Base-by-base conservation (phyloP, 2,888 invertebrate genomes). In the Drosophila melanosoma region DNA sequence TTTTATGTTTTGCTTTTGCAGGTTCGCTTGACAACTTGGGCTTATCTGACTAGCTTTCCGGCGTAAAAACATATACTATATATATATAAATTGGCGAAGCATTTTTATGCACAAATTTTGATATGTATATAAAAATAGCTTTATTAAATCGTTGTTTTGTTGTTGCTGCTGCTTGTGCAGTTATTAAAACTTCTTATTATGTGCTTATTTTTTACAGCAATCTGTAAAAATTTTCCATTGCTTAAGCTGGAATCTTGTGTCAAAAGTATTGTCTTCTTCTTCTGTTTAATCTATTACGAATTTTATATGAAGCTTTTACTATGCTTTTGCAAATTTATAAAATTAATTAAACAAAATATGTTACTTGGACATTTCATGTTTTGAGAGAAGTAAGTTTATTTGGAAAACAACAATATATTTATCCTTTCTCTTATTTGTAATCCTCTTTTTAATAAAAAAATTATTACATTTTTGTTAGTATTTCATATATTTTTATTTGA, bases 401-500 rank as follows among this genome's bases (percentile, higher is more conserved):
- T 45, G 40, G 33, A 17, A 20, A 56, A 11, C 56, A 49, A 56
- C 12, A 49, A 54, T 48, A 51, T 51, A 38, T 10, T 65, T 40
- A 3, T 11, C 5, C 6, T 23, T 23, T 35, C 5, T 8, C 20
- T 33, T 6, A 8, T 53, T 35, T 10, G 17, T 29, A 23, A 1
- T 15, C 15, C 8, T 26, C 11, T 36, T 35, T 20, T n/a, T 26
- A n/a, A 38, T 23, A 12, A 49, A 29, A 62, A 58, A 32, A 42
- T 26, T 6, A 5, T 71, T 32, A 12, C 5, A 35, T 2, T 58
- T 45, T 65, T 71, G 82, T 69, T 89, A 85, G 81, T 85, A 76
- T 74, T 76, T 74, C 42, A 77, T 77, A 58, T 76, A 69, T 83
- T 87, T 89, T 89, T 89, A 84, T 89, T 89, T 74, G 74, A 88